Base-by-base conservation (phyloP, 2,797 vertebrate genomes). In the Melanotaenia pygmaea region DNA sequence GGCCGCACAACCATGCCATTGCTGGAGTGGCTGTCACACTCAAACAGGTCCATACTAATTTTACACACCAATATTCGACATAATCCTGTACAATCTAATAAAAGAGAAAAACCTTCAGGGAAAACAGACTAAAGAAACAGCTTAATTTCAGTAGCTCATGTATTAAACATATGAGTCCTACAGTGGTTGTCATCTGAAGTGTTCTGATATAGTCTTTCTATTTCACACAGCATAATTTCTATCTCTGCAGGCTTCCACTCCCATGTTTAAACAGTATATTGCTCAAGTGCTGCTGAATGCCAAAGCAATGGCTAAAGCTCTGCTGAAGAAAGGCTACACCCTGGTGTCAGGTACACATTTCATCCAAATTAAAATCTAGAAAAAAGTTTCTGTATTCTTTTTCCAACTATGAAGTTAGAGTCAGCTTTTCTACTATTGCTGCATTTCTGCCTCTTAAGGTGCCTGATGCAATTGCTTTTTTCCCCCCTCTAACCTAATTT, bases 1-100 rank as follows among this genome's bases (percentile, higher is more conserved):
- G 96, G 0, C 96, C 96, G 43, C 96, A 97, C 88, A 97, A 97
- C 77, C 96, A 97, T 0, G 91, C 95, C 79, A 96, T 97, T 0
- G 96, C 95, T 1, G 95, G 95, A 0, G 96, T 97, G 65, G 95
- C 96, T 0, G 95, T 96, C 43, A 93, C 96, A 16, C 92, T 97
- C 67, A 95, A 93, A 70, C 96, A 97, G 96, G 96, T 97, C 20
- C 43, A 61, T 22, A 22, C 37, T 20, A 20, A 28, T 59, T 67
- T 26, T 24, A 40, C 47, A 51, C 13, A 13, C 32, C 14, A 5
- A 43, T 60, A 22, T 67, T 67, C 24, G 57, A 34, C 38, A 62
- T 18, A 12, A 64, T 26, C 4, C 34, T 3, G 1, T 4, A 59
- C 70, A 59, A 40, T 54, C 5, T 70, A 57, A 66, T 9, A 62